Conservation (phyloP, 2,113 vertebrate species). For the Narcine bancroftii region DNA sequence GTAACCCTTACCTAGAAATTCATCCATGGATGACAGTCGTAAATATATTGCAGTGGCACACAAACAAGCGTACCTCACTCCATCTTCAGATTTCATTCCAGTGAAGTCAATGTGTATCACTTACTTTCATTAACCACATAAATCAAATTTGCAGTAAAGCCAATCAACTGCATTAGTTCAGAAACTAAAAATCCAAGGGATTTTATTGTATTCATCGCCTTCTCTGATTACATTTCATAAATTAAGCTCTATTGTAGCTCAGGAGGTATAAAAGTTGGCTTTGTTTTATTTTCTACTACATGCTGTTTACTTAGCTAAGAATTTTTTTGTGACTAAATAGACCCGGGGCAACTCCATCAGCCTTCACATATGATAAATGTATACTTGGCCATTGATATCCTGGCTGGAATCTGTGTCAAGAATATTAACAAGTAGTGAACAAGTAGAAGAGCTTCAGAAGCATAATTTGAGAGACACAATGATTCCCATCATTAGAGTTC, state of each 20-base stretch:
- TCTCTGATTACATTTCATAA: not conserved
- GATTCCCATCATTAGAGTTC: too few relatives aligned
- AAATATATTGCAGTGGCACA: too few relatives aligned
- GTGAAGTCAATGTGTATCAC: too few relatives aligned
- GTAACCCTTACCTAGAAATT: not conserved
- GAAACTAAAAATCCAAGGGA: not conserved
- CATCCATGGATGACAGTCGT: too few relatives aligned
- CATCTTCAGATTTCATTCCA: too few relatives aligned
- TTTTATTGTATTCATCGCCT: not conserved
- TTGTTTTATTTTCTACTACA: too few relatives aligned
- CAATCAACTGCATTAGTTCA: not conserved
- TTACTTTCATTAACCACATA: not conserved
- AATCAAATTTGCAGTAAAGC: not conserved
- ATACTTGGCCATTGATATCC: not conserved
- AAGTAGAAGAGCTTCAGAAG: not conserved
- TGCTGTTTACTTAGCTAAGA: not conserved
- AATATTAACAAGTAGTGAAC: not conserved
- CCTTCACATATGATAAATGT: not conserved
- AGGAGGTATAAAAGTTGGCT: too few relatives aligned
- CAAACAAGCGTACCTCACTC: too few relatives aligned
- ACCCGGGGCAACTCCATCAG: not conserved
- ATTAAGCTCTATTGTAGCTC: not conserved
- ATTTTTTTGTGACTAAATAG: not conserved
- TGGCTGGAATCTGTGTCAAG: not conserved
- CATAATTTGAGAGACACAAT: too few relatives aligned